phyloP scores from a whole-genome alignment of 2,797 vertebrate genomes.

The Mormyrops boulengeri region DNA sequence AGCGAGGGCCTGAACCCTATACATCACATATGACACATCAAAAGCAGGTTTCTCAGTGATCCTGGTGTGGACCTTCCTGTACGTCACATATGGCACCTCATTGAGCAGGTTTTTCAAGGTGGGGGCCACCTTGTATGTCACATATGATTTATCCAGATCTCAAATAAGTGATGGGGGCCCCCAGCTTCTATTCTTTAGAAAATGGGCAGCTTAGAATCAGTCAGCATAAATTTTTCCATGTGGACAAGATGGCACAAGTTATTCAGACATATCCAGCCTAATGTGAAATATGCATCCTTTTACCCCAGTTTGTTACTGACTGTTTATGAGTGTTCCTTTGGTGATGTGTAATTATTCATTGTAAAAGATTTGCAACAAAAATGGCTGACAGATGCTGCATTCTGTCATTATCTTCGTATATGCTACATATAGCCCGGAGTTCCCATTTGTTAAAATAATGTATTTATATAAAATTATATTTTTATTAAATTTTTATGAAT shows the following conservation, averaged over 20 bases:
- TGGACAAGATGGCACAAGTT: not conserved
- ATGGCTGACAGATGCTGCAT: not conserved
- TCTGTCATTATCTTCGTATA: not conserved
- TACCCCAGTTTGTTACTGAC: not conserved
- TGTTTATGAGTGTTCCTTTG: not conserved
- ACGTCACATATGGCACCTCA: not conserved
- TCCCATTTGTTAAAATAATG: not conserved
- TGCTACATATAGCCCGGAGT: not conserved
- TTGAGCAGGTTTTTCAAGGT: not conserved
- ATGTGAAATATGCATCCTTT: not conserved
- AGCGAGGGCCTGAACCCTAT: not conserved
- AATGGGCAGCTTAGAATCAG: not conserved
- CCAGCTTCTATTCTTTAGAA: not conserved
- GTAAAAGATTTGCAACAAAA: not conserved
- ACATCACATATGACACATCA: not conserved
- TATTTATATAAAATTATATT: not conserved
- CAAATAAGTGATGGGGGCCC: not conserved
- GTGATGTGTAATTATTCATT: not conserved
- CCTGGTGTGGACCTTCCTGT: not conserved
- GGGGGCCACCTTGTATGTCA: not conserved
- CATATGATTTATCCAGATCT: not conserved
- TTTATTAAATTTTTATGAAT: not conserved
- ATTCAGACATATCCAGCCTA: constrained; percentile 17
- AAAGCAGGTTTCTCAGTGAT: not conserved
- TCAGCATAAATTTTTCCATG: not conserved